Evolutionary conservation across 2,797 vertebrate genomes (phyloP).

Genomic region (Rousettus madagascariensis): DNA sequence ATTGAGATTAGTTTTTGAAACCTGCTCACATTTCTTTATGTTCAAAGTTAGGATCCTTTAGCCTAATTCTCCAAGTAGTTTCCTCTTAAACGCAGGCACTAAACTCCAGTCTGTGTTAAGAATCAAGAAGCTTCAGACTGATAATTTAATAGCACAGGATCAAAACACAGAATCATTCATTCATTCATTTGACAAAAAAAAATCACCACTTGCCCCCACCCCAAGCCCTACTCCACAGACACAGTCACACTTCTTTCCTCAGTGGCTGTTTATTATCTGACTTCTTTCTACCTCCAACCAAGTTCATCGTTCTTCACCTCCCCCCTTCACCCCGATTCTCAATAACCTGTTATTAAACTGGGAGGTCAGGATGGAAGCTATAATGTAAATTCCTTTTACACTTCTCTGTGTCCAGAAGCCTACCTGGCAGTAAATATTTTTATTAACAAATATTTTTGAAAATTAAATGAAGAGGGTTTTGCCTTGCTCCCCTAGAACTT

Average conservation of each 20-base stretch:
- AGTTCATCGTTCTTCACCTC: not conserved
- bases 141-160: not conserved
- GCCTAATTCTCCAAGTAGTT: not conserved
- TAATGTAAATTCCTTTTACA: not conserved
- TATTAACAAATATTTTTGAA: not conserved
- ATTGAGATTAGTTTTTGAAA: not conserved
- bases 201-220: not conserved
- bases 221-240: not conserved
- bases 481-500: not conserved
- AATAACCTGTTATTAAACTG: not conserved
- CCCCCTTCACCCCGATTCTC: no score
- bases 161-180: not conserved
- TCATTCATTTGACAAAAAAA: not conserved
- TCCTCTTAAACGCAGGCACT: not conserved
- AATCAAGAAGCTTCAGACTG: not conserved
- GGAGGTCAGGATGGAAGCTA: not conserved
- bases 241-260: not conserved
- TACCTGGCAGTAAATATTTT: not conserved
- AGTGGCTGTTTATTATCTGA: not conserved
- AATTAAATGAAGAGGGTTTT: not conserved
- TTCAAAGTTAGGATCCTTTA: not conserved
- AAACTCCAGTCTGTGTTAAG: not conserved
- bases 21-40: not conserved
- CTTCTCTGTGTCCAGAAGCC: not conserved
- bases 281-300: not conserved